These are phyloP conservation scores for Casuarius casuarius DNA, from an alignment of 2,113 vertebrate genomes.

Conservation along the genomic window DNA sequence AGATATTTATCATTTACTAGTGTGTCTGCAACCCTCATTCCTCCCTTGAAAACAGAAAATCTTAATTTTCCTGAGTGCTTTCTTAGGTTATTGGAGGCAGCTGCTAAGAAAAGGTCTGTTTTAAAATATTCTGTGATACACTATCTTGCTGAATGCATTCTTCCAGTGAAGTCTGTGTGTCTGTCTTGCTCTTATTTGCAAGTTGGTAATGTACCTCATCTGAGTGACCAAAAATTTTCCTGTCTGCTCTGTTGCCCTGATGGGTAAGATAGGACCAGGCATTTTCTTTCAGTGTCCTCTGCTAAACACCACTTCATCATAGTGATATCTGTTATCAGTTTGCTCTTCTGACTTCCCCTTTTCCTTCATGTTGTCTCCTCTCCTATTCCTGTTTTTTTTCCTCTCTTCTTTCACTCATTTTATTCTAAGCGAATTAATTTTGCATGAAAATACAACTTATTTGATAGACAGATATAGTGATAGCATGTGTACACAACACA, in stretches of 20 bases:
- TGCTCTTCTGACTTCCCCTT: background rate
- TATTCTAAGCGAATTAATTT: background rate
- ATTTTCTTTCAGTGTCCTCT: background rate
- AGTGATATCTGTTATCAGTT: background rate
- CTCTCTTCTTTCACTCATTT: background rate
- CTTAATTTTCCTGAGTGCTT: background rate
- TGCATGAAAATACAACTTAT: background rate
- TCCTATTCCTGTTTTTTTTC: background rate
- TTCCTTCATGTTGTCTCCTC: background rate
- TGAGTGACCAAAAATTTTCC: background rate
- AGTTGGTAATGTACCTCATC: background rate
- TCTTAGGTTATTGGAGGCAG: background rate
- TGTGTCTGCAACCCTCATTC: background rate
- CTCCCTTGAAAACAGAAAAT: background rate
- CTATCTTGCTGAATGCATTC: background rate
- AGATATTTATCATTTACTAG: background rate
- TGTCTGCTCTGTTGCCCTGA: background rate
- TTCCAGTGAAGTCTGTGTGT: background rate
- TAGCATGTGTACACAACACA: background rate
- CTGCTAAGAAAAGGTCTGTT: background rate
- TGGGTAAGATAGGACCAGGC: background rate
- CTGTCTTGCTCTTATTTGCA: background rate
- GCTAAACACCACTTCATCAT: background rate
- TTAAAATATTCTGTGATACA: background rate
- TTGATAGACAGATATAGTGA: background rate